phyloP scores from a whole-genome alignment of 2,888 invertebrate species.

The Zootermopsis nevadensis region DNA sequence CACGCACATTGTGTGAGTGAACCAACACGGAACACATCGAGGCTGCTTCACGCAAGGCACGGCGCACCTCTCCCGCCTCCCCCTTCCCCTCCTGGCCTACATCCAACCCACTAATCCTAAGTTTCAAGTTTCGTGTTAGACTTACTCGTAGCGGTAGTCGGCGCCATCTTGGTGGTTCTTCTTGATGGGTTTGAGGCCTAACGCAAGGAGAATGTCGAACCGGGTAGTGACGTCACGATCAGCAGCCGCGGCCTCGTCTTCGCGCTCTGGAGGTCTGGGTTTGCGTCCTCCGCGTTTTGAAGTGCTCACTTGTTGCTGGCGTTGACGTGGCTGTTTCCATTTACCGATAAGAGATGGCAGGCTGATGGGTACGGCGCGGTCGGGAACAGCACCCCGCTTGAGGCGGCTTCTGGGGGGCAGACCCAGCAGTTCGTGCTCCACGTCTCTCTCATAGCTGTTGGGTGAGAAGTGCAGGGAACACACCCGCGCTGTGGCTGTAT shows the following conservation, averaged over 20 bases:
- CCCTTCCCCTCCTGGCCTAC: no score
- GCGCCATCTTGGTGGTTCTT: slow-evolving; percentile 53
- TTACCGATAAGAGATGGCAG: slow-evolving; percentile 55
- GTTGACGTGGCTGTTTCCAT: slow-evolving; percentile 40
- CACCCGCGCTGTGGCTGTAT: slow-evolving; percentile 68
- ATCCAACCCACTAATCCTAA: no score
- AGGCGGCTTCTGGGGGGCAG: slow-evolving; percentile 67
- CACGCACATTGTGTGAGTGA: no score
- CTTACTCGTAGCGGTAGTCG: slow-evolving; percentile 40
- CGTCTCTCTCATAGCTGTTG: slow-evolving; percentile 68
- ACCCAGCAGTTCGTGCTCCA: slow-evolving; percentile 68
- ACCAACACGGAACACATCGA: no score
- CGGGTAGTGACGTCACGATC: slow-evolving; percentile 54
- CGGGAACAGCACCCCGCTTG: slow-evolving; percentile 67
- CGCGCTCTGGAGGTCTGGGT: slow-evolving; percentile 19
- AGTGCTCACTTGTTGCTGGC: slow-evolving; percentile 46
- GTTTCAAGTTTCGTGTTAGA: background rate
- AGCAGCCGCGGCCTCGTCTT: slow-evolving; percentile 14
- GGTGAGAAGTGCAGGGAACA: slow-evolving; percentile 68
- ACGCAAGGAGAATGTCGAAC: slow-evolving; percentile 68
- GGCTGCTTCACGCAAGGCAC: no score
- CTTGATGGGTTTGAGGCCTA: slow-evolving; percentile 67
- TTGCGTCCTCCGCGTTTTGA: slow-evolving; percentile 2
- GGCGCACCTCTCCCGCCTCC: no score
- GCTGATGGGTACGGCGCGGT: slow-evolving; percentile 61